phyloP scores from a whole-genome alignment of 2,113 vertebrate genomes.

The Anoura caudifer region DNA sequence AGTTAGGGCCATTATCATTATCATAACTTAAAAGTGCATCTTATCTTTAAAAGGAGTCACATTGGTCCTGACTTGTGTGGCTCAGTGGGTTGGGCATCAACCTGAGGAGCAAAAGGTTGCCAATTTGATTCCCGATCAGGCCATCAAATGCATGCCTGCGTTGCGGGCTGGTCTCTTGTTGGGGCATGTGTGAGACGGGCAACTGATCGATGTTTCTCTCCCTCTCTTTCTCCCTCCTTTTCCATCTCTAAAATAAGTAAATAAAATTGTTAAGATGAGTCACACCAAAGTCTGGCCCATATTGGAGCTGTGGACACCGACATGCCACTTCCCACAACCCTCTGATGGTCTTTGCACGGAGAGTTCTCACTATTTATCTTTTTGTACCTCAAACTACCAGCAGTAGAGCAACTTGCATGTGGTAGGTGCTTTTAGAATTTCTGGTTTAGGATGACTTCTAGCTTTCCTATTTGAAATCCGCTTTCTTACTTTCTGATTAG shows the following conservation, averaged over 20 bases:
- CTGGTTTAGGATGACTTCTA: neutral
- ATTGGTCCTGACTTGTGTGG: neutral
- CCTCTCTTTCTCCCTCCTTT: no score
- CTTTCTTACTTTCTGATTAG: neutral
- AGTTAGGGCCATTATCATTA: neutral
- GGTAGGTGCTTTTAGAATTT: neutral
- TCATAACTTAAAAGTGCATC: neutral
- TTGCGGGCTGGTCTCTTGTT: no score
- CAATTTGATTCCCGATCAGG: no score
- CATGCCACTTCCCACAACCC: neutral
- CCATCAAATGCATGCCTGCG: no score
- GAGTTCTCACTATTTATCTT: neutral
- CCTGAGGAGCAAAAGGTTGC: no score
- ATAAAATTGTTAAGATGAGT: neutral
- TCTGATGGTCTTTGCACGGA: neutral
- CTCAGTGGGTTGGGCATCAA: no score
- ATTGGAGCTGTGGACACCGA: neutral
- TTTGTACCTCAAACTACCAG: neutral
- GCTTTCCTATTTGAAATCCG: slow-evolving; percentile 8
- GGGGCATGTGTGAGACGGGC: no score
- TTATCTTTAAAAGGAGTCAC: neutral
- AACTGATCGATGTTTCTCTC: no score
- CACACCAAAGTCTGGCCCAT: neutral
- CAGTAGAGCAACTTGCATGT: neutral
- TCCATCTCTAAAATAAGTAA: no score